phyloP scores from a whole-genome alignment of 2,113 vertebrate species.

The Myodes glareolus region DNA sequence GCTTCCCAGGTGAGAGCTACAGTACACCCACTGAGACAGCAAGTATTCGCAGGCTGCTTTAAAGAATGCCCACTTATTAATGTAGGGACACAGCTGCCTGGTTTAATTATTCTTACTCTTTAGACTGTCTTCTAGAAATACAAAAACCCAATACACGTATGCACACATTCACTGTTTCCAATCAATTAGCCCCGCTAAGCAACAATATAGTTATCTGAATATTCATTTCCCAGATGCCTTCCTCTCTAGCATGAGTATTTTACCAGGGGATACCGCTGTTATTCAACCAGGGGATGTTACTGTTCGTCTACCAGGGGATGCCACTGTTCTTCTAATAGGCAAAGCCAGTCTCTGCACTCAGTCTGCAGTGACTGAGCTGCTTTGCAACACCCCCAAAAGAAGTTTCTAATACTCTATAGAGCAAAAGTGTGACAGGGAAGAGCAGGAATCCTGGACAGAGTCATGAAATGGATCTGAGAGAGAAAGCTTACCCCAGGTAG shows the following conservation, averaged over 20 bases:
- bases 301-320: too few species aligned
- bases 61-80: neutral
- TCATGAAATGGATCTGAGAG: neutral
- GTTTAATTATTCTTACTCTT: neutral
- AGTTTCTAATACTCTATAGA: neutral
- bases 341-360: neutral
- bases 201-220: neutral
- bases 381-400: neutral
- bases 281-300: neutral
- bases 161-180: neutral
- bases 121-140: neutral
- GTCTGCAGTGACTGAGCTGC: neutral
- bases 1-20: neutral
- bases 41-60: neutral
- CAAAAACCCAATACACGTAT: neutral
- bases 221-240: neutral
- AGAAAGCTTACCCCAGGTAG: neutral
- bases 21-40: fast-evolving
- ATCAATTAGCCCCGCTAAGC: neutral
- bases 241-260: neutral
- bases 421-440: neutral
- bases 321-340: neutral
- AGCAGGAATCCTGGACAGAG: neutral
- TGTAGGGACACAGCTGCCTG: neutral
- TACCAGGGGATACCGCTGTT: too few species aligned